phyloP scores from a whole-genome alignment of 2,797 vertebrate genomes.

The Capromys pilorides region DNA sequence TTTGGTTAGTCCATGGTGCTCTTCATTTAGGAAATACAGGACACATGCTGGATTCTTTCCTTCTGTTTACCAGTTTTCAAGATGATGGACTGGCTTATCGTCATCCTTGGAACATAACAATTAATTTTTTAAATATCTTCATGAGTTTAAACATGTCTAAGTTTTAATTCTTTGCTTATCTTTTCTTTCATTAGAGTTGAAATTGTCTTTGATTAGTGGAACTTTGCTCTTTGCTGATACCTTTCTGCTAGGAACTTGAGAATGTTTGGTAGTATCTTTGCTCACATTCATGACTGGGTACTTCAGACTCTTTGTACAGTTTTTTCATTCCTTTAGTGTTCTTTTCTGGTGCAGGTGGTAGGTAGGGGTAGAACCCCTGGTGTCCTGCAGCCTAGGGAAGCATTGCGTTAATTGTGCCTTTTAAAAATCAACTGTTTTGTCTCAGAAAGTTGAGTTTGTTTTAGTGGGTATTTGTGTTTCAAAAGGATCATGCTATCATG shows the following conservation, averaged over 20 bases:
- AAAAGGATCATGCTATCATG: background rate
- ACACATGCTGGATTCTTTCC: background rate
- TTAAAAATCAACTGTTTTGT: background rate
- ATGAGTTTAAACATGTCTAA: background rate
- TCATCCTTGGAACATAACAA: constrained; percentile 8
- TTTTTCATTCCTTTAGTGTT: background rate
- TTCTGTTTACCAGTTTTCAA: background rate
- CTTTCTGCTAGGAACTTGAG: background rate
- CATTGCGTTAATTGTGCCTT: background rate
- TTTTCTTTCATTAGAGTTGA: background rate
- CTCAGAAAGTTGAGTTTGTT: background rate
- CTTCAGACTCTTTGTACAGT: background rate
- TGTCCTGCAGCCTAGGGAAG: too few species aligned
- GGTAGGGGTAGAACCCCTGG: background rate
- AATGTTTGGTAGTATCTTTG: background rate
- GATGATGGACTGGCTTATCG: background rate
- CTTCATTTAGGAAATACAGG: background rate
- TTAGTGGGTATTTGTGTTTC: constrained; percentile 14
- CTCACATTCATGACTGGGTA: background rate
- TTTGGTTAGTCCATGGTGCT: background rate
- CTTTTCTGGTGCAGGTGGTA: background rate
- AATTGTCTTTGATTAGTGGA: background rate
- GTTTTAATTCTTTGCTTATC: background rate
- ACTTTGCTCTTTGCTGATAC: background rate
- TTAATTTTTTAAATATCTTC: background rate